A percentile compares a stretch with the other conserved stretches of the same genome.
These are phyloP conservation scores for Ceyx erithaca DNA, from an alignment of 2,797 vertebrate species.

Conservation along the genomic window DNA sequence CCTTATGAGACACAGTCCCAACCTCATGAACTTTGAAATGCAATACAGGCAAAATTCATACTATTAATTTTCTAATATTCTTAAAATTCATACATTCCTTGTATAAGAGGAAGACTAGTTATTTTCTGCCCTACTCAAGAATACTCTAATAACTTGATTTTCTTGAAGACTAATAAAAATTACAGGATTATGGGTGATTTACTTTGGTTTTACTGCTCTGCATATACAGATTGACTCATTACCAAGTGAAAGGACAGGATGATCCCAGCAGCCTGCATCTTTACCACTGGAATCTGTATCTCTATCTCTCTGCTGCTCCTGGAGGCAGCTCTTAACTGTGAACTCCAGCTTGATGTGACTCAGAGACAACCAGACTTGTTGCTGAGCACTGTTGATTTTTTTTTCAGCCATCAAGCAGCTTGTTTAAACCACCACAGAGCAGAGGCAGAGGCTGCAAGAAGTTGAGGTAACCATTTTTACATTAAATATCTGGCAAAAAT, in stretches of 20 bases:
- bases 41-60: not conserved
- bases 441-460: slow-evolving; percentile 11
- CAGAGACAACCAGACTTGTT: slow-evolving; percentile 15
- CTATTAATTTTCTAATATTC: not conserved
- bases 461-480: slow-evolving; percentile 70
- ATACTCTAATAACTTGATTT: not conserved
- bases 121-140: not conserved
- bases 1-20: not conserved
- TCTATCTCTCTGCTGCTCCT: slow-evolving; percentile 62
- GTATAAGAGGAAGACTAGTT: not conserved
- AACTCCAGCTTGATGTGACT: slow-evolving; percentile 15
- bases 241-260: not conserved
- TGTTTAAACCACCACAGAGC: slow-evolving; percentile 33
- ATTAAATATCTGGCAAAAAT: slow-evolving; percentile 5
- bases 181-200: not conserved
- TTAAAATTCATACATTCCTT: not conserved
- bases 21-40: not conserved
- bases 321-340: slow-evolving; percentile 52
- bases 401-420: slow-evolving; percentile 27
- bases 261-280: slow-evolving; percentile 20
- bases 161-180: not conserved
- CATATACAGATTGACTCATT: slow-evolving; percentile 9
- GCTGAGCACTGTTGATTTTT: not conserved
- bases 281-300: slow-evolving; percentile 12
- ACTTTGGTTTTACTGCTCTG: not conserved